Conservation (phyloP, 1,140 invertebrate genomes). For the Galleria mellonella region DNA sequence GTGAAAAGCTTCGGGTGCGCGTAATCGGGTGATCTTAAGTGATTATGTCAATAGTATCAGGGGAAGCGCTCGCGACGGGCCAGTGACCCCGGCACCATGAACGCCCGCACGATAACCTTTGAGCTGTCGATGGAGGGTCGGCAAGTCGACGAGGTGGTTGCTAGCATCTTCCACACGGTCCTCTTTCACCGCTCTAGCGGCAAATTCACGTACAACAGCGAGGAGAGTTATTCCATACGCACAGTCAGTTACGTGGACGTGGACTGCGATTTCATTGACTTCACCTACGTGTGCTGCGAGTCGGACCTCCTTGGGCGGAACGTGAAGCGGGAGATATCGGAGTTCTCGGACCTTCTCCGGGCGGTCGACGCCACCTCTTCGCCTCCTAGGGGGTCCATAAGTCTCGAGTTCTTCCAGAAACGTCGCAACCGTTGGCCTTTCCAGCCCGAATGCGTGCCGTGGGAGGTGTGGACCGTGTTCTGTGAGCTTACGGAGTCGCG, state of each 20-base stretch:
- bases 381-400: slow-evolving; percentile 84
- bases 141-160: slow-evolving; percentile 95
- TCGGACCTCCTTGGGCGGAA: slow-evolving; percentile 84
- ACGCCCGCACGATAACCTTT: slow-evolving; percentile 90
- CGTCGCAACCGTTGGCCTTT: slow-evolving; percentile 93
- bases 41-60: slow-evolving; percentile 40
- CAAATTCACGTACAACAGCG: slow-evolving; percentile 95
- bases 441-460: slow-evolving; percentile 91
- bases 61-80: slow-evolving; percentile 22
- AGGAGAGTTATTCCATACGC: slow-evolving; percentile 95
- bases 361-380: slow-evolving; percentile 82
- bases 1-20: slow-evolving; percentile 12
- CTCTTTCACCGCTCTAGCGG: slow-evolving; percentile 95
- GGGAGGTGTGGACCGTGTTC: slow-evolving; percentile 98
- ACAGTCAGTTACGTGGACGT: slow-evolving; percentile 96
- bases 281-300: slow-evolving; percentile 96
- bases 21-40: slow-evolving; percentile 22
- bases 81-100: slow-evolving; percentile 79
- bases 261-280: slow-evolving; percentile 97
- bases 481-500: slow-evolving; percentile 90
- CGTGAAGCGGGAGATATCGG: slow-evolving; percentile 87
- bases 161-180: slow-evolving; percentile 95
- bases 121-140: slow-evolving; percentile 93
- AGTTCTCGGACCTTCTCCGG: slow-evolving; percentile 90
- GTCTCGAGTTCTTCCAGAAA: slow-evolving; percentile 96